Conservation (phyloP, 2,113 vertebrate genomes). For the Ranitomeya imitator region DNA sequence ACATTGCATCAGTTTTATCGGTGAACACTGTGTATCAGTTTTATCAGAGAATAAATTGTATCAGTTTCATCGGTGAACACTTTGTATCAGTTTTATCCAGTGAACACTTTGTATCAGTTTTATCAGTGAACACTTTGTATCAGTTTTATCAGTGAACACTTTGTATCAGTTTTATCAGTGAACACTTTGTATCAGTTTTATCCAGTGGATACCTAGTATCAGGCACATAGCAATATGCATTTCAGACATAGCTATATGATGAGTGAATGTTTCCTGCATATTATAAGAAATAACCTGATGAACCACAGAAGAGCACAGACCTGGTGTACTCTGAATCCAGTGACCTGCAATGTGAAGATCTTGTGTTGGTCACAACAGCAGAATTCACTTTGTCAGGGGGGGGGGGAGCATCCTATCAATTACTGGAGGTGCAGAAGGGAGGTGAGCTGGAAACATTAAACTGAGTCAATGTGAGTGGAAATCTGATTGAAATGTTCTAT, state of each 20-base stretch:
- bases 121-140: no score
- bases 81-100: no score
- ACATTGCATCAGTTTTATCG: no score
- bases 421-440: conserved; percentile 55
- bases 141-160: no score
- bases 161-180: no score
- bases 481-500: not conserved
- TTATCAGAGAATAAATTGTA: no score
- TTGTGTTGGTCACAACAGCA: conserved; percentile 47
- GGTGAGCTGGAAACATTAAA: conserved; percentile 50
- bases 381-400: conserved; percentile 55
- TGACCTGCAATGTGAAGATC: conserved; percentile 51
- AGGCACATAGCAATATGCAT: not conserved
- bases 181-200: not conserved
- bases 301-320: conserved; percentile 5
- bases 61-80: no score
- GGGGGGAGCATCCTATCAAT: conserved; percentile 50
- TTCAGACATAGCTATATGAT: not conserved
- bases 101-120: not conserved
- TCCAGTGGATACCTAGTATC: no score
- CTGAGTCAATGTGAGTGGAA: not conserved
- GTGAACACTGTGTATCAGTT: no score
- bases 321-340: conserved; percentile 51
- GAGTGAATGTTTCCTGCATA: not conserved
- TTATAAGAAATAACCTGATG: not conserved